Conservation (phyloP, 2,888 invertebrate genomes). For the Hemithea aestivaria region DNA sequence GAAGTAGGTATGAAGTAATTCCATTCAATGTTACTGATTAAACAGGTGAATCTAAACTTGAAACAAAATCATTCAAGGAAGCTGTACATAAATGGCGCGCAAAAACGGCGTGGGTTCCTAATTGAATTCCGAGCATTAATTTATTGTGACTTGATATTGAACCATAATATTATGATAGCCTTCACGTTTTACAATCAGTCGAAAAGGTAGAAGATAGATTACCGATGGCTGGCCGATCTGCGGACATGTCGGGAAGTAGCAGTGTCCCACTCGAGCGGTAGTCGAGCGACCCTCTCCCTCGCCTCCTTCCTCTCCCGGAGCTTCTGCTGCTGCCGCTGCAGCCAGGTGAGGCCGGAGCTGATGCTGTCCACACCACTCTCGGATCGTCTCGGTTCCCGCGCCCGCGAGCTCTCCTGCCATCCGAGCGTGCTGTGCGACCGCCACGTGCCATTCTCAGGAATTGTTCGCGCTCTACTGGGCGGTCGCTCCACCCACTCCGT, state of each 20-base stretch:
- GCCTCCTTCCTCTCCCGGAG: constrained; percentile 87
- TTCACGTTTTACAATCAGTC: not conserved
- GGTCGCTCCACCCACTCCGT: constrained; percentile 64
- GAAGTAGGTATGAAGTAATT: no score
- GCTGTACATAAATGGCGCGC: not conserved
- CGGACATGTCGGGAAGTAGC: constrained; percentile 68
- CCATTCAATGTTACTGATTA: no score
- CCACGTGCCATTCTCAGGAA: constrained; percentile 64
- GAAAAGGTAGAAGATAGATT: constrained; percentile 27
- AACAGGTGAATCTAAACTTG: no score
- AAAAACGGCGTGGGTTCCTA: not conserved
- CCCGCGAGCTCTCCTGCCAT: constrained; percentile 59
- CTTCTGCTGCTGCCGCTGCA: constrained; percentile 90
- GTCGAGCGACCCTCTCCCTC: constrained; percentile 84
- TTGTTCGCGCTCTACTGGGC: constrained; percentile 50
- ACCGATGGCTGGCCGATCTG: constrained; percentile 75
- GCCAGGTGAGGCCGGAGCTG: constrained; percentile 84
- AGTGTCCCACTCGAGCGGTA: constrained; percentile 82
- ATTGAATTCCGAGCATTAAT: not conserved
- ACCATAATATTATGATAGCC: no score
- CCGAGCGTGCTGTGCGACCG: constrained; percentile 63
- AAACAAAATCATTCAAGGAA: not conserved
- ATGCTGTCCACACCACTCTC: constrained; percentile 56
- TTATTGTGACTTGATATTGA: not conserved
- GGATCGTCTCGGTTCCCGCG: constrained; percentile 61